These are phyloP conservation scores for Plutomurus gul DNA, from an alignment of 1,140 invertebrate genomes.

Conservation along the genomic window DNA sequence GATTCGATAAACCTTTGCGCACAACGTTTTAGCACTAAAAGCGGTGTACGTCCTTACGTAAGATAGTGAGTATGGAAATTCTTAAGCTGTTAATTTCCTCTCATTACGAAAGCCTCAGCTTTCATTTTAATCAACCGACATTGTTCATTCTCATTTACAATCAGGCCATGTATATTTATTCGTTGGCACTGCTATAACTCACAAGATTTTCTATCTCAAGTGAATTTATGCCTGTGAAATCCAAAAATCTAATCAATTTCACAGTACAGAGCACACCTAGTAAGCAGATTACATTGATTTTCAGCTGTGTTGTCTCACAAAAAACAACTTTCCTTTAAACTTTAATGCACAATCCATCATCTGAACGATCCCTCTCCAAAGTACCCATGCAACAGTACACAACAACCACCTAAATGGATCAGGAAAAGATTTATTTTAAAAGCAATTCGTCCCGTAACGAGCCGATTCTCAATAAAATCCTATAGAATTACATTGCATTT, in stretches of 20 bases:
- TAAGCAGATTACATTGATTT: slow-evolving; percentile 23
- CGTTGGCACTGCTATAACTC: not conserved
- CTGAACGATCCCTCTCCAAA: not conserved
- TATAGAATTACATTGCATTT: slow-evolving; percentile 16
- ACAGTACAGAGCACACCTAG: not conserved
- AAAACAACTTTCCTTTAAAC: slow-evolving; percentile 9
- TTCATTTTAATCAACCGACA: too few relatives aligned
- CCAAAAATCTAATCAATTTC: not conserved
- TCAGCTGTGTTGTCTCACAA: slow-evolving; percentile 20
- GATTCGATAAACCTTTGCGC: too few relatives aligned
- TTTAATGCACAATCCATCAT: slow-evolving; percentile 17
- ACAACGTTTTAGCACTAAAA: too few relatives aligned
- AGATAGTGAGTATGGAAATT: not conserved
- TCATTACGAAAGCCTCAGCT: too few relatives aligned
- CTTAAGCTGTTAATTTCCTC: not conserved
- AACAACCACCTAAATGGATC: not conserved
- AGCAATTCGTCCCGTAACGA: not conserved
- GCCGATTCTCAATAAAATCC: slow-evolving; percentile 17
- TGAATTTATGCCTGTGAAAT: not conserved
- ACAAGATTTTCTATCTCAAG: not conserved
- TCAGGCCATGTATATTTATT: too few relatives aligned
- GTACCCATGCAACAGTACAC: not conserved
- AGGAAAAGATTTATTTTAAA: not conserved
- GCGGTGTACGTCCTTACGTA: not conserved
- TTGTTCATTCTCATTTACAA: too few relatives aligned